Percentiles rank a stretch among this genome's conserved stretches.
These are phyloP conservation scores for Deilephila elpenor DNA, from an alignment of 2,888 invertebrate species.

Conservation along the genomic window DNA sequence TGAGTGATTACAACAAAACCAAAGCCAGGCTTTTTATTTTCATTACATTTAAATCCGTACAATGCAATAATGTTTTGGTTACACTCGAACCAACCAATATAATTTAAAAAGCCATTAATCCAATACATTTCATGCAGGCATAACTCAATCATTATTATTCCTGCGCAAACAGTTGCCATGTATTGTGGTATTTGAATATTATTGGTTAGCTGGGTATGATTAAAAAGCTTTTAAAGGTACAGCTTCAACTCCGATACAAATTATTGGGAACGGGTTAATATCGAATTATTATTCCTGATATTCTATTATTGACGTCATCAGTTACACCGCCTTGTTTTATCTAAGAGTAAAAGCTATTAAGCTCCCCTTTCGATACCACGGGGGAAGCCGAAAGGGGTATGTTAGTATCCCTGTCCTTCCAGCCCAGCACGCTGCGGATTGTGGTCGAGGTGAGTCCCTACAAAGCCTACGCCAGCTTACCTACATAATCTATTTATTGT, in stretches of 20 bases:
- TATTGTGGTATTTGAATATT: neutral
- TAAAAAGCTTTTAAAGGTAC: neutral
- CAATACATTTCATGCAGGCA: neutral
- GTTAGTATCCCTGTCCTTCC: too few species aligned
- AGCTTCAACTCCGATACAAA: neutral
- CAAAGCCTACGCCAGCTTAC: too few species aligned
- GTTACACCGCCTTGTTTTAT: too few species aligned
- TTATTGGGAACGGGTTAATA: neutral
- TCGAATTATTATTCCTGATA: neutral
- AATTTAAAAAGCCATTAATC: constrained; percentile 17
- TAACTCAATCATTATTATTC: neutral
- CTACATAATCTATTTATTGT: too few species aligned
- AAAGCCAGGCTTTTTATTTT: neutral
- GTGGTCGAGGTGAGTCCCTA: too few species aligned
- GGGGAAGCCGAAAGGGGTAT: too few species aligned
- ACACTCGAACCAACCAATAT: neutral
- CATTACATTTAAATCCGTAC: neutral
- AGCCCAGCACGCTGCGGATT: too few species aligned
- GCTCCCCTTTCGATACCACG: too few species aligned
- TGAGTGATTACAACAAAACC: neutral
- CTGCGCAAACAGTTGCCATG: neutral
- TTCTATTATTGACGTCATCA: neutral
- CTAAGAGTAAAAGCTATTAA: too few species aligned
- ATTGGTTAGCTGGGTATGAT: too few species aligned
- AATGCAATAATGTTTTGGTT: constrained; percentile 8